Evolutionary conservation across 2,888 invertebrate species (phyloP), one percentile per base, ranked within the genome.

Genomic region (Agrilus cyanescens): DNA sequence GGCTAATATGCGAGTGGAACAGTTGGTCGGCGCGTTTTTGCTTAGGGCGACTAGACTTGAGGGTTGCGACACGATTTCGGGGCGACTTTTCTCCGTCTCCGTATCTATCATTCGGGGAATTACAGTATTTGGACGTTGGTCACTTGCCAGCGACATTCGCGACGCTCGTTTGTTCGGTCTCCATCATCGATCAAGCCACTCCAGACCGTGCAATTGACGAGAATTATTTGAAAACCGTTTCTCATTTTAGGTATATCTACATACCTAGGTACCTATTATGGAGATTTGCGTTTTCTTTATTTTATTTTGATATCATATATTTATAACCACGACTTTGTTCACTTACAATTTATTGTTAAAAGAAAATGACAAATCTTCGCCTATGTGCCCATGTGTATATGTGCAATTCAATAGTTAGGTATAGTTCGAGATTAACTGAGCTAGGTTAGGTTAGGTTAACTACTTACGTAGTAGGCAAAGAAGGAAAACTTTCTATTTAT

Each of bases 91-190:
- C 48, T 51, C 45, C 43, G 25, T 37, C 38, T 45, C 45, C 53
- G 57, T 57, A 63, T 62, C 62, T 59, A 63, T 62, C 63, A 63
- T 62, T 57, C 55, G 53, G 61, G 59, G 59, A 58, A 62, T 62
- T 63, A 61, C 59, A 48, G 59, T 54, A 53, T 57, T 62, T 56
- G 61, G 62, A 61, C 61, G 59, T 58, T 62, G 65, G 63, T 65
- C 63, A 63, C 61, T 65, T 63, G 63, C 61, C 59, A 60, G 58
- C 53, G 58, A 62, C 62, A 58, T 57, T 57, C 57, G 57, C 59
- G 57, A 55, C 54, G 55, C 55, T 55, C 56, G 55, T 55, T 57
- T 55, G 53, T 57, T 56, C 52, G 52, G 49, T 47, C 48, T 50
- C 48, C 57, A 57, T 48, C 57, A 57, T 57, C 57, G 55, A 57